Evolutionary conservation across 2,888 invertebrate genomes (phyloP), one percentile per base, ranked within the genome.

Genomic region (Ecdyonurus torrentis): DNA sequence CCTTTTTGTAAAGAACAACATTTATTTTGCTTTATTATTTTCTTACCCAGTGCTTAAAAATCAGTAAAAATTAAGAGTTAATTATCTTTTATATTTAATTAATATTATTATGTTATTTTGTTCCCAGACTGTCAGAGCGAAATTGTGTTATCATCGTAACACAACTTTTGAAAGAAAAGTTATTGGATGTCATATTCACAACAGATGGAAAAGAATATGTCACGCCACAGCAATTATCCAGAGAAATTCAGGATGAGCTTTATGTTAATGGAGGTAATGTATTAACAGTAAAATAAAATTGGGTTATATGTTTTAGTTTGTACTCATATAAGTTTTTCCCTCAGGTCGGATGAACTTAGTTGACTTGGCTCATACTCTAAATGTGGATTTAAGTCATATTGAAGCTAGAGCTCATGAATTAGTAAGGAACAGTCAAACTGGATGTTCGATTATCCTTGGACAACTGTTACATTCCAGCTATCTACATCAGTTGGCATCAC

Each of bases 201-300:
- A 87, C 84, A 69, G 97, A 99, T 82, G 99, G 98, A 15, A 96
- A 96, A 76, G 96, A 97, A 74, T 99, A 97, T 73, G 80, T 99
- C 58, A 99, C 99, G 1, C 91, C 90, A 1, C 84, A 89, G 63
- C 92, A 98, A 71, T 81, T 99, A 64, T 77, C 83, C 22, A 89
- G 86, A 69, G 96, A 98, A 78, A 91, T 97, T 59, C 84, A 84
- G 73, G 93, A 95, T 76, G 97, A 98, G 76, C 76, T 97, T 1
- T 87, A 84, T 73, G 84, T 91, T 0, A 85, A 87, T 74, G 91
- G 91, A 65, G 82, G 80, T 53, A 19, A 62, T 23, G 25, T 24
- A 59, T 23, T 59, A 22, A 23, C 1, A 59, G 15, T n/a, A n/a
- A n/a, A n/a, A n/a, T n/a, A n/a, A 25, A 60, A 7, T 52, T 64